Percentiles rank a stretch among this genome's conserved stretches.
phyloP scores from a whole-genome alignment of 1,140 invertebrate species.

The Lepidurus apus region DNA sequence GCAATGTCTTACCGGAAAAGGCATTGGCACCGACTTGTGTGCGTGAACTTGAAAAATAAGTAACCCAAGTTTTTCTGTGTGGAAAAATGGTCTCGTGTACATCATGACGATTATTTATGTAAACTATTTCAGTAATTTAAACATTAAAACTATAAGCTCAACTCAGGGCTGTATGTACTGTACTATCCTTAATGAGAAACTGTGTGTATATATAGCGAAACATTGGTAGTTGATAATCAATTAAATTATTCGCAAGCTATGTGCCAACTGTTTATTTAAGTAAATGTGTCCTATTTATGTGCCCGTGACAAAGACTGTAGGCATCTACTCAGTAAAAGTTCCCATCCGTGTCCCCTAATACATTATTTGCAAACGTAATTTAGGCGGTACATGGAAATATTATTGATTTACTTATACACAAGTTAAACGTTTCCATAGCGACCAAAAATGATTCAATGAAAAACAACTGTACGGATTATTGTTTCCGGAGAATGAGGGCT shows the following conservation, averaged over 20 bases:
- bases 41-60: background rate
- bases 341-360: background rate
- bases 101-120: too few species aligned
- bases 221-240: background rate
- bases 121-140: background rate
- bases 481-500: background rate
- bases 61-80: too few species aligned
- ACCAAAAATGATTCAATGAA: background rate
- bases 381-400: too few species aligned
- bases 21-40: background rate
- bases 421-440: background rate
- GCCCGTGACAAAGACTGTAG: background rate
- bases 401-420: too few species aligned
- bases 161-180: too few species aligned
- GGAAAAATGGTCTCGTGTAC: too few species aligned
- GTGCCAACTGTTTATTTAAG: slow-evolving; percentile 12
- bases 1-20: background rate
- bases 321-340: background rate
- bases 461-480: background rate
- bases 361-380: background rate
- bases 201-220: background rate
- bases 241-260: background rate
- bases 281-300: background rate
- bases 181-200: background rate
- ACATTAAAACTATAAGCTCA: too few species aligned